phyloP scores from a whole-genome alignment of 1,140 invertebrate genomes.

The Magallana gigas region DNA sequence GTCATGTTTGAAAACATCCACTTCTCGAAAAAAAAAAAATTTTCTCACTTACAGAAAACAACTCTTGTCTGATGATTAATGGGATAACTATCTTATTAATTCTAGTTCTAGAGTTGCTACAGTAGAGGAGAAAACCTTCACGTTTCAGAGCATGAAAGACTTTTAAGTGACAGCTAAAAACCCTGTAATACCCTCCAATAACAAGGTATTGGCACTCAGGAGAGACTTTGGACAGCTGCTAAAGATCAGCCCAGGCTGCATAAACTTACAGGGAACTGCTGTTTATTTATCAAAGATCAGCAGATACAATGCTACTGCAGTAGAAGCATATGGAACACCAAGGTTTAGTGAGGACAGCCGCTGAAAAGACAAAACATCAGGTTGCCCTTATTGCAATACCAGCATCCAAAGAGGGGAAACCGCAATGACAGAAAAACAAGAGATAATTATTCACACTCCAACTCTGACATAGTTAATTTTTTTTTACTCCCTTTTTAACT shows the following conservation, averaged over 20 bases:
- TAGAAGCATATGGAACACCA: conserved; percentile 11
- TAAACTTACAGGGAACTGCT: conserved; percentile 27
- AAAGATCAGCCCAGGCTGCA: conserved; percentile 18
- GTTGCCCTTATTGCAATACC: conserved; percentile 28
- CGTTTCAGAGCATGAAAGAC: conserved; percentile 10
- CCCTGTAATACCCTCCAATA: conserved; percentile 29
- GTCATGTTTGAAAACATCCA: conserved; percentile 35
- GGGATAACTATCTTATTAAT: conserved; percentile 37
- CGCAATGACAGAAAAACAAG: conserved; percentile 17
- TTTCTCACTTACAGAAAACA: conserved; percentile 28
- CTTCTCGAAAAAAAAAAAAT: background rate
- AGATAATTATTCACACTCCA: conserved; percentile 34
- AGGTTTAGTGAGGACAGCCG: background rate
- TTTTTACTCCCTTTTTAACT: background rate
- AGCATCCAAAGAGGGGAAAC: background rate
- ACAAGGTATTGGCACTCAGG: conserved; percentile 30
- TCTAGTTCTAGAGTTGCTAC: conserved; percentile 19
- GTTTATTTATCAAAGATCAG: conserved; percentile 38
- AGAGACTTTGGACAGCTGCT: conserved; percentile 22
- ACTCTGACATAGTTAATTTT: background rate
- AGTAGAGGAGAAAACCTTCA: background rate
- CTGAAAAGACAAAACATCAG: conserved; percentile 26
- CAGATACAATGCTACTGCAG: conserved; percentile 17
- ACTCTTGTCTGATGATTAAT: conserved; percentile 32
- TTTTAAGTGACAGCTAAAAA: conserved; percentile 32